Evolutionary conservation across 1,140 invertebrate genomes (phyloP).

Genomic region (Alviniconcha marisindica): DNA sequence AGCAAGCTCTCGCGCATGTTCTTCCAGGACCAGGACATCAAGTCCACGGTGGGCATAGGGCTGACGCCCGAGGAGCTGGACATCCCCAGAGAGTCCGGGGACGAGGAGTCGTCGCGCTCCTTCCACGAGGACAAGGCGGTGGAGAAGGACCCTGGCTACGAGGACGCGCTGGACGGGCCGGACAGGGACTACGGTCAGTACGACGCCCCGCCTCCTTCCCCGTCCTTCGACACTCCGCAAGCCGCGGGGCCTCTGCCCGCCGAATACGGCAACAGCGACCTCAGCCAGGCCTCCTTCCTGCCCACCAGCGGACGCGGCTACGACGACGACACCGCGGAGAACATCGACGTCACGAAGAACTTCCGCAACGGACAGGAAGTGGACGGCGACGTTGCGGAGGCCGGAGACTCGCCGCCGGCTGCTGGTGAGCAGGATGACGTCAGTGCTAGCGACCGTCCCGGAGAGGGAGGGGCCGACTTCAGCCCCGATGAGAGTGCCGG

Average conservation of each 20-base stretch:
- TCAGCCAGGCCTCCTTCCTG: background rate
- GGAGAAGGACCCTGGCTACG: conserved; percentile 18
- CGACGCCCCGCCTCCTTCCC: background rate
- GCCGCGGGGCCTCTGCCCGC: background rate
- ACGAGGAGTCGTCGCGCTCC: conserved; percentile 9
- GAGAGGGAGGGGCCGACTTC: too few relatives aligned
- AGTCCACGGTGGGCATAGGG: background rate
- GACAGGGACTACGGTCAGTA: background rate
- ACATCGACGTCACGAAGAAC: background rate
- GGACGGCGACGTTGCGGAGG: too few relatives aligned
- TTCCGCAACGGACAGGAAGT: background rate
- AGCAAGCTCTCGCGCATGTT: background rate
- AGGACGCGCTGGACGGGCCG: background rate
- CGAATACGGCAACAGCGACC: background rate
- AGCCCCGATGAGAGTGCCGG: too few relatives aligned
- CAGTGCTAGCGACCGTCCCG: too few relatives aligned
- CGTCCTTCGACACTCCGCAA: background rate
- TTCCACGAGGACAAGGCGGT: conserved; percentile 10
- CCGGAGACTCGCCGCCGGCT: too few relatives aligned
- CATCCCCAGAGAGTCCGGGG: conserved; percentile 21
- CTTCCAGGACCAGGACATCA: conserved; percentile 4
- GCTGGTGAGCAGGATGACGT: too few relatives aligned
- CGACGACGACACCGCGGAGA: background rate
- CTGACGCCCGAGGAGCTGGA: conserved; percentile 22
- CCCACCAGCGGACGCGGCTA: background rate